Conservation (phyloP, 2,113 vertebrate species). For the Prionailurus viverrinus region DNA sequence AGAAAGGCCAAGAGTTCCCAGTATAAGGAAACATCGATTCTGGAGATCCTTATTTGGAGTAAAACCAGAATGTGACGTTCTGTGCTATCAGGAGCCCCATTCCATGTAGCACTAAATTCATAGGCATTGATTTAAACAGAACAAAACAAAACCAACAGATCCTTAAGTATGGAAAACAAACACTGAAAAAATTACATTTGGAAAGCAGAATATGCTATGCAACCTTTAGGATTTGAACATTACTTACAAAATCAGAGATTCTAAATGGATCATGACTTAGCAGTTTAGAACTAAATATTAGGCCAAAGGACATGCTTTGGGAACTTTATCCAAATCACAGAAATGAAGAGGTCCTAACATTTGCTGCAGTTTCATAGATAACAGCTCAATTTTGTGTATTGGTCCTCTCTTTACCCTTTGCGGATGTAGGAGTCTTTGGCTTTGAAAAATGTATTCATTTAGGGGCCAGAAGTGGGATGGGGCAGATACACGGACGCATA, state of each 20-base stretch:
- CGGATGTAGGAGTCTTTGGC: not conserved
- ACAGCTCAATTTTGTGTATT: not conserved
- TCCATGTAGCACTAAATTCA: not conserved
- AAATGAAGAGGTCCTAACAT: not conserved
- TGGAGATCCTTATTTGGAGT: not conserved
- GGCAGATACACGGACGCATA: not conserved
- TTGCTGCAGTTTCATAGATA: not conserved
- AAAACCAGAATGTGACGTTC: not conserved
- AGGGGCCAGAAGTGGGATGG: not conserved
- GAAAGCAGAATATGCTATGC: not conserved
- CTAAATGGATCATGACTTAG: not conserved
- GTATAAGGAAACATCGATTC: not conserved
- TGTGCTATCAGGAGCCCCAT: not conserved
- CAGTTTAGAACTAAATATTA: conserved; percentile 20
- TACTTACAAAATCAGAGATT: not conserved
- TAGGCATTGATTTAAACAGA: not conserved
- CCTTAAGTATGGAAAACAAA: not conserved
- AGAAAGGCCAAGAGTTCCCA: not conserved
- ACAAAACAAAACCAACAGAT: not conserved
- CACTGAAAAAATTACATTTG: not conserved
- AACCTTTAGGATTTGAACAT: not conserved
- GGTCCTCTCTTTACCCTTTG: not conserved
- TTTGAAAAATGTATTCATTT: not conserved
- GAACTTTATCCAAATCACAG: not conserved
- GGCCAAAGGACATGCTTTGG: not conserved